These are phyloP conservation scores for Omphaloscelis lunosa DNA, from an alignment of 2,888 invertebrate genomes.

Conservation along the genomic window DNA sequence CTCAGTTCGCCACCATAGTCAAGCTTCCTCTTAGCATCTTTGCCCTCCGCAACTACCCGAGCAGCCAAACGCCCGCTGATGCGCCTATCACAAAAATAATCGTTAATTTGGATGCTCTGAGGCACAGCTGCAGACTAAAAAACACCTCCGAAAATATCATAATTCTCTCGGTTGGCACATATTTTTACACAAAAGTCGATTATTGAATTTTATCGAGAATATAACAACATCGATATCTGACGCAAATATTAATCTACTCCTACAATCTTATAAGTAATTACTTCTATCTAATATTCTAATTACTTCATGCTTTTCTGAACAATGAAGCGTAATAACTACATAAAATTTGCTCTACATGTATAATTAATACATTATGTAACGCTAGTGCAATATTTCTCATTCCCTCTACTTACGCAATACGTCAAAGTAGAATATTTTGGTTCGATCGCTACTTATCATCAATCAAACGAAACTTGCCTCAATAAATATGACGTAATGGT, in stretches of 20 bases:
- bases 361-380: slow-evolving; percentile 57
- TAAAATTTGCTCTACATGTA: slow-evolving; percentile 54
- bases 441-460: slow-evolving; percentile 68
- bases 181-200: slow-evolving; percentile 5
- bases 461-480: slow-evolving; percentile 78
- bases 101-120: not conserved
- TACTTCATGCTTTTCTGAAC: slow-evolving; percentile 59
- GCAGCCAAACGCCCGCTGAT: slow-evolving; percentile 86
- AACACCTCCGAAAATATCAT: not conserved
- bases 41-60: slow-evolving; percentile 77
- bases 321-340: slow-evolving; percentile 55
- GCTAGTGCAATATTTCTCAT: slow-evolving; percentile 76
- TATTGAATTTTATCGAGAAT: slow-evolving; percentile 11
- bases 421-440: slow-evolving; percentile 58
- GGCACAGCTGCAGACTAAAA: not conserved
- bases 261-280: slow-evolving; percentile 50
- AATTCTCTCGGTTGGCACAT: not conserved
- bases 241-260: slow-evolving; percentile 41
- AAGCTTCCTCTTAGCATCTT: slow-evolving; percentile 82
- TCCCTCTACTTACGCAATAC: slow-evolving; percentile 75
- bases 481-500: slow-evolving; percentile 70
- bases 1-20: slow-evolving; percentile 78
- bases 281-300: slow-evolving; percentile 50
- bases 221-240: slow-evolving; percentile 20
- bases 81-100: slow-evolving; percentile 74